Conservation (phyloP, 2,113 vertebrate species). For the Sprattus sprattus region DNA sequence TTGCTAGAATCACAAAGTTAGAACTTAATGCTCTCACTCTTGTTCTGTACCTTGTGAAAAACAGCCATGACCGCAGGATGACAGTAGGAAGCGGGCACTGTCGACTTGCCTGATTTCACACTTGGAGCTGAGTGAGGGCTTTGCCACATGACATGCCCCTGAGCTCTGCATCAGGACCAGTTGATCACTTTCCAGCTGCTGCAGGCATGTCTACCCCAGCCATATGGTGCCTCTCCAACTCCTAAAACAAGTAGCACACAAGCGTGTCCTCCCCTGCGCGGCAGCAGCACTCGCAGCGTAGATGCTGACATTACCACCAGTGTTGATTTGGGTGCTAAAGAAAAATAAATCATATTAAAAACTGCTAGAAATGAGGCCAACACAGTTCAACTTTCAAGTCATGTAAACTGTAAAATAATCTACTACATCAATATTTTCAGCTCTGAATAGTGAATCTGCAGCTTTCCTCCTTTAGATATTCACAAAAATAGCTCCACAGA, state of each 20-base stretch:
- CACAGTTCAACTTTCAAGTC: not conserved
- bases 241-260: slow-evolving; percentile 24
- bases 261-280: not conserved
- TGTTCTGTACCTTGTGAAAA: slow-evolving; percentile 15
- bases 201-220: slow-evolving; percentile 26
- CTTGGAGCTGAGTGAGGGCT: slow-evolving; percentile 4
- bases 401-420: not conserved
- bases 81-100: not conserved
- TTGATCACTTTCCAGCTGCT: slow-evolving; percentile 43
- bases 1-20: not conserved
- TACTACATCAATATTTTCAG: not conserved
- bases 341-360: not conserved
- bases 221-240: slow-evolving; percentile 42
- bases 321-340: not conserved
- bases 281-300: not conserved
- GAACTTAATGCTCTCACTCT: not conserved
- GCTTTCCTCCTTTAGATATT: not conserved
- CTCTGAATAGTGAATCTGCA: not conserved
- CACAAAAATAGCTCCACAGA: not conserved
- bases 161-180: slow-evolving; percentile 33
- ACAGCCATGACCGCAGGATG: not conserved
- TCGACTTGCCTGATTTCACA: slow-evolving; percentile 28
- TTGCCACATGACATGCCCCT: slow-evolving; percentile 24
- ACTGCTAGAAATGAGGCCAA: not conserved
- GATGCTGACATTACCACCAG: not conserved